Conservation (phyloP, 2,888 invertebrate species). For the Ectemnius continuus region DNA sequence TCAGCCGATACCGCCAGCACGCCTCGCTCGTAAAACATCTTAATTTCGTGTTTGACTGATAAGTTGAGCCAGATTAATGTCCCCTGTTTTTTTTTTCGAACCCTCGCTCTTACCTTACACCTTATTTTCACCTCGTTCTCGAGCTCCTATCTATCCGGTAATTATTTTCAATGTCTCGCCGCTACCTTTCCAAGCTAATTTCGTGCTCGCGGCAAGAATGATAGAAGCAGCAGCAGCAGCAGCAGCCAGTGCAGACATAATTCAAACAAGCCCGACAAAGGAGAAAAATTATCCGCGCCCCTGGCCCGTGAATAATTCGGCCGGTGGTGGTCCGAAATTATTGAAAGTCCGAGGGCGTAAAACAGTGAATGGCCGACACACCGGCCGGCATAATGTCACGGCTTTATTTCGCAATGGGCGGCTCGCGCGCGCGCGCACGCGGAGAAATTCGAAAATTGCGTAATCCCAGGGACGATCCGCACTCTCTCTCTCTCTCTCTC, state of each 20-base stretch:
- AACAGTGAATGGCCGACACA: constrained; percentile 1
- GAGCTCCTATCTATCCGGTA: no score
- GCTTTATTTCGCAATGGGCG: background rate
- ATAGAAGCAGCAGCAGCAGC: no score
- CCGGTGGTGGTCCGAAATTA: background rate
- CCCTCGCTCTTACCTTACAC: no score
- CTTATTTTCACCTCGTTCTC: no score
- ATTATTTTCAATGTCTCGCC: constrained; percentile 12
- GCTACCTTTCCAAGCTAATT: no score
- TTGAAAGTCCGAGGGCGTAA: constrained; percentile 1
- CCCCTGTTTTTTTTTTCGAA: no score
- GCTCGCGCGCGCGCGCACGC: constrained; percentile 11
- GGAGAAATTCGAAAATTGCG: constrained; percentile 68
- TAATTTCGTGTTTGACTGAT: no score
- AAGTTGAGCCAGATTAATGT: no score
- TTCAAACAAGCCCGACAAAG: constrained; percentile 14
- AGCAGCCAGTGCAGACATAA: constrained; percentile 9
- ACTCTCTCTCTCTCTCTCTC: no score
- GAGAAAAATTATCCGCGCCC: background rate
- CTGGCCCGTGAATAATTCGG: constrained; percentile 3
- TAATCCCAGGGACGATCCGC: constrained; percentile 51
- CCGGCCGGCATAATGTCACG: constrained; percentile 2
- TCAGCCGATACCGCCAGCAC: constrained; percentile 12
- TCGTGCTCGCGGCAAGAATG: no score
- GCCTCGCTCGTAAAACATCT: no score